Evolutionary conservation across 2,113 vertebrate species (phyloP).

Genomic region (Mesocricetus auratus): DNA sequence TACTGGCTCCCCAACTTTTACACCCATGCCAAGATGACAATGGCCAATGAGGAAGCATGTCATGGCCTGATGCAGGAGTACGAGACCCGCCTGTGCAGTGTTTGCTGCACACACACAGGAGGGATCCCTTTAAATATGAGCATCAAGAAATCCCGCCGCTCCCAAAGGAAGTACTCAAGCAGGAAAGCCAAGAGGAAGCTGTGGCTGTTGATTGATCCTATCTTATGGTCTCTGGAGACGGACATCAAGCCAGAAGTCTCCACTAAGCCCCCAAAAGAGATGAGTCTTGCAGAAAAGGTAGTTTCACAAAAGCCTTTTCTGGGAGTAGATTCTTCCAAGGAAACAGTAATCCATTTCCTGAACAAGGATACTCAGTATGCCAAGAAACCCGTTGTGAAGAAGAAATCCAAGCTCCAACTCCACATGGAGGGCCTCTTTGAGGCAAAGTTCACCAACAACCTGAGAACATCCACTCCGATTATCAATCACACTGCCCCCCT

Average conservation of each 20-base stretch:
- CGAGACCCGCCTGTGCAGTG: slow-evolving; percentile 43
- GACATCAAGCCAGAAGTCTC: background rate
- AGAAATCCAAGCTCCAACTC: background rate
- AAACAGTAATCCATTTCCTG: background rate
- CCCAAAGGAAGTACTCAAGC: slow-evolving; percentile 81
- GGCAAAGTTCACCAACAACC: background rate
- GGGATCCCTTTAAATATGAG: slow-evolving; percentile 29
- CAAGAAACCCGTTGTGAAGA: background rate
- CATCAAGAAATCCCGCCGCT: slow-evolving; percentile 60
- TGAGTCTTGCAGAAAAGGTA: background rate
- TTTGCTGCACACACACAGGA: background rate
- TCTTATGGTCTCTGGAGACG: slow-evolving; percentile 54
- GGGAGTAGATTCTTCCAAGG: background rate
- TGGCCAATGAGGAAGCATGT: slow-evolving; percentile 80
- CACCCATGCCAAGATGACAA: slow-evolving; percentile 80
- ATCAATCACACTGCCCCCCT: slow-evolving; percentile 60
- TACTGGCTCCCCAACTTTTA: slow-evolving; percentile 90
- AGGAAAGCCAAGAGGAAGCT: slow-evolving; percentile 81
- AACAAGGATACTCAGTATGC: background rate
- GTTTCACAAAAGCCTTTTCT: background rate
- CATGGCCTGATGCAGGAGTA: slow-evolving; percentile 84
- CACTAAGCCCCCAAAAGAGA: background rate
- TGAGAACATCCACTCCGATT: slow-evolving; percentile 65
- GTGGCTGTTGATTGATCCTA: slow-evolving; percentile 74
- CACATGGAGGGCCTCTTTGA: slow-evolving; percentile 62